A percentile compares a stretch with the other conserved stretches of the same genome.
Evolutionary conservation across 1,140 invertebrate genomes (phyloP).

Genomic region (Ruditapes philippinarum): DNA sequence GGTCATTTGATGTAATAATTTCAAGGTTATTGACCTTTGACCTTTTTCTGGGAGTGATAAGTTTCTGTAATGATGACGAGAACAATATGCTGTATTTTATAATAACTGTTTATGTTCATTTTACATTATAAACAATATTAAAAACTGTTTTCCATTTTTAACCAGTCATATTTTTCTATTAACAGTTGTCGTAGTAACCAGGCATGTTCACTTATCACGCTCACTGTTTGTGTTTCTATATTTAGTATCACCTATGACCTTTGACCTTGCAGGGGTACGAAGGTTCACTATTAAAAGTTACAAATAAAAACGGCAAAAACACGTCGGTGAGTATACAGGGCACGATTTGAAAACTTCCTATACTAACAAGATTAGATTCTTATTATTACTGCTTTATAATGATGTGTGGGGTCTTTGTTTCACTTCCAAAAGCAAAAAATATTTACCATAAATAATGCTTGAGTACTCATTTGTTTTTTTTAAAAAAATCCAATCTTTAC

Average conservation of each 20-base stretch:
- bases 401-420: too few relatives aligned
- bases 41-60: not conserved
- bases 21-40: too few relatives aligned
- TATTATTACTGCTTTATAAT: not conserved
- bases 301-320: slow-evolving; percentile 99
- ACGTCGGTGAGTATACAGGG: slow-evolving; percentile 94
- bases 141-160: not conserved
- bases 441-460: too few relatives aligned
- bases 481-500: too few relatives aligned
- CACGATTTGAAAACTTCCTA: not conserved
- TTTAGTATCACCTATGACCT: slow-evolving; percentile 58
- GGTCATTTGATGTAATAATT: too few relatives aligned
- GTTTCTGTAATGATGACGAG: slow-evolving; percentile 3
- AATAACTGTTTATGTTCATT: not conserved
- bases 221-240: slow-evolving; percentile 56
- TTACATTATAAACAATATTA: not conserved
- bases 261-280: slow-evolving; percentile 90
- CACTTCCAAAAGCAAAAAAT: too few relatives aligned
- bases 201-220: slow-evolving; percentile 60
- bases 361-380: not conserved
- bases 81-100: not conserved
- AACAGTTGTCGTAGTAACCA: slow-evolving; percentile 64
- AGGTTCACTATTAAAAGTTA: slow-evolving; percentile 99
- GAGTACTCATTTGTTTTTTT: too few relatives aligned
- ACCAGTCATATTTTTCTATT: slow-evolving; percentile 37